Conservation (phyloP, 2,797 vertebrate genomes). For the Cottoperca gobio region DNA sequence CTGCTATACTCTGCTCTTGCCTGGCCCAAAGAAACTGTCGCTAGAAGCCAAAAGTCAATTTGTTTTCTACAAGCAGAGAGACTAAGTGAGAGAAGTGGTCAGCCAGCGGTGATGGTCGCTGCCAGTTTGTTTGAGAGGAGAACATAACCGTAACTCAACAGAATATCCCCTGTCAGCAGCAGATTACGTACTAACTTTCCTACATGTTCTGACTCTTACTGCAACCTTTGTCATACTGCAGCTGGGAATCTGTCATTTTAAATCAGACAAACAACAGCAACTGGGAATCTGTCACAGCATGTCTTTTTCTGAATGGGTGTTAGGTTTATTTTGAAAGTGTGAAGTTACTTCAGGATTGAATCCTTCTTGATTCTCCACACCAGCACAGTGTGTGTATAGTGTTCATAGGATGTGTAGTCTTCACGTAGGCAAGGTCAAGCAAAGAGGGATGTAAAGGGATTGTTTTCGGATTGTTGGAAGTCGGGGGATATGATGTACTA, state of each 20-base stretch:
- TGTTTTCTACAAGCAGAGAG: neutral
- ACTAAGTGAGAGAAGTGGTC: neutral
- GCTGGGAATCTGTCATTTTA: constrained; percentile 6
- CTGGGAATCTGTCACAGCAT: neutral
- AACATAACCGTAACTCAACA: constrained; percentile 7
- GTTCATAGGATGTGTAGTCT: neutral
- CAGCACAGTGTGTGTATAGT: neutral
- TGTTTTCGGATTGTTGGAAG: no score
- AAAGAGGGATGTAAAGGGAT: neutral
- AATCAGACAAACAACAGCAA: neutral
- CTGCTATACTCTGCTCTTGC: neutral
- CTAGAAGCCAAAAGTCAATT: neutral
- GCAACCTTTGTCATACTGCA: neutral
- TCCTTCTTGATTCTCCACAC: neutral
- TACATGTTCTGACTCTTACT: neutral
- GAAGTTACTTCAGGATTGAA: neutral
- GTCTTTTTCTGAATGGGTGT: neutral
- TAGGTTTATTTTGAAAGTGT: neutral
- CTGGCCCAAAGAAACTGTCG: neutral
- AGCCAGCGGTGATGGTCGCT: neutral
- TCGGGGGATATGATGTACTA: no score
- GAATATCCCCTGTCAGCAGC: constrained; percentile 8
- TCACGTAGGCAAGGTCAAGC: neutral
- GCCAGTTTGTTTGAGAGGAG: constrained; percentile 4
- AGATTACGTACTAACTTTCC: constrained; percentile 9